Conservation (phyloP, 1,140 invertebrate genomes). For the Vollenhovia emeryi region DNA sequence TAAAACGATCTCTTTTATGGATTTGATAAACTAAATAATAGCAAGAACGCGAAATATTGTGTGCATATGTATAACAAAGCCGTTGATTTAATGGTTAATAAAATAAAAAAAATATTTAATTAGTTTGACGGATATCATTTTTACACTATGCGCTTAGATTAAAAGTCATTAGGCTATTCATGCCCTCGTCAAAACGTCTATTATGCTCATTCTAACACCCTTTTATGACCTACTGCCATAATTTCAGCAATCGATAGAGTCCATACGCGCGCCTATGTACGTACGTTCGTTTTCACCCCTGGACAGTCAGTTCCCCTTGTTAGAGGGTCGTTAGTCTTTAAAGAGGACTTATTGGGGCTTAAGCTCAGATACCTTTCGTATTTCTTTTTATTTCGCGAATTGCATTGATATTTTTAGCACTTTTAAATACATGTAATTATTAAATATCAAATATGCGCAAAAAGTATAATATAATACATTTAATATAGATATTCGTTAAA, state of each 20-base stretch:
- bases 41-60: neutral
- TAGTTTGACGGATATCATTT: neutral
- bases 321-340: constrained; percentile 65
- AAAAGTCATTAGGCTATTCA: neutral
- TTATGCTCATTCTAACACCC: constrained; percentile 65
- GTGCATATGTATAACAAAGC: too few species aligned
- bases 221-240: constrained; percentile 84
- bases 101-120: neutral
- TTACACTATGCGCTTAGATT: neutral
- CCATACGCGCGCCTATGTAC: constrained; percentile 74
- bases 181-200: constrained; percentile 12
- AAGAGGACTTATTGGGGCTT: constrained; percentile 29
- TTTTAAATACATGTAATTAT: neutral
- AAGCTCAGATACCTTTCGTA: constrained; percentile 16
- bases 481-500: neutral
- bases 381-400: neutral
- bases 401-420: neutral
- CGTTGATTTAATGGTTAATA: neutral
- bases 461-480: neutral
- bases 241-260: constrained; percentile 82
- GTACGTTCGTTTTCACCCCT: constrained; percentile 65
- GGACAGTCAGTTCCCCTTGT: constrained; percentile 40
- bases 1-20: neutral
- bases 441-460: neutral
- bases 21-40: neutral